Base-by-base conservation (phyloP, 2,888 invertebrate species). In the Hylaea fasciaria region DNA sequence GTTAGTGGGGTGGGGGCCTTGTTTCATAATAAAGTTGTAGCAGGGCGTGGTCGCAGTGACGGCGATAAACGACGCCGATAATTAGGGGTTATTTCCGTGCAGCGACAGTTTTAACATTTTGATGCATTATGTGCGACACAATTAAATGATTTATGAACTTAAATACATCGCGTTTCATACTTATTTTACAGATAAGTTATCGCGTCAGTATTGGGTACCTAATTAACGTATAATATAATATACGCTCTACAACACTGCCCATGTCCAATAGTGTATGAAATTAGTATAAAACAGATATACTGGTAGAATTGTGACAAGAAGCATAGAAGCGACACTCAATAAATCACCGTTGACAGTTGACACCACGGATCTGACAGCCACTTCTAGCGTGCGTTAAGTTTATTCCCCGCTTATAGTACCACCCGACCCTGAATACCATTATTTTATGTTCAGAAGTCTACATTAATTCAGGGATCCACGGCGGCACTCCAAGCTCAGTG, bases 391-490 rank as follows among this genome's bases (percentile, higher is more conserved):
- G 35, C 35, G 35, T 35, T 22, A 22, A 2, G 35, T 35, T 35
- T 35, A 16, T 22, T 49, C 12, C 0, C 16, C 61, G 58, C 61
- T 58, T 0, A 0, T 5, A 37, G 29, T 39, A 32, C 2, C 7
- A 48, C 57, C 55, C 37, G n/a, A 48, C 65, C 54, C 22, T 22
- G 52, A 57, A 60, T 44, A 32, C 45, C 52, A 62, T 62, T 65
- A 58, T 62, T 62, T 44, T 48, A 50, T 54, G 62, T 62, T 62
- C 54, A 57, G 51, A 51, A 66, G 60, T 58, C 60, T 43, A 57
- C 65, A 63, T 65, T 62, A 65, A 66, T 63, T 57, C 57, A 55
- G 62, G 60, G 60, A 57, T 61, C 60, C 46, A 47, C 47, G 41
- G 11, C 46, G 56, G 48, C 51, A 57, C 48, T 61, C 54, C 47